Conservation (phyloP, 64 coral and sea anemone species). For the Cladopsammia gracilis region DNA sequence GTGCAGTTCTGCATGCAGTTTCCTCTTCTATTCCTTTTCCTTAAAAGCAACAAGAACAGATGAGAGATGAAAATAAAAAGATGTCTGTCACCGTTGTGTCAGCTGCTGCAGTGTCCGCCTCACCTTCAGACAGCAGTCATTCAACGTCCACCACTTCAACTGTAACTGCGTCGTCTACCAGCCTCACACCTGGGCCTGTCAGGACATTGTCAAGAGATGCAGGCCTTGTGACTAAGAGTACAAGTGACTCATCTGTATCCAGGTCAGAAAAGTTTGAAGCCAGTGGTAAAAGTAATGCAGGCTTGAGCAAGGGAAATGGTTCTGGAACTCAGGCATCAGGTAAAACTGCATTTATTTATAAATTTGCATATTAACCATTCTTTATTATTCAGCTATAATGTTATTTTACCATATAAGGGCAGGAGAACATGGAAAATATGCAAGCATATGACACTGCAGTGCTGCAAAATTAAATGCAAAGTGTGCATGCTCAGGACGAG, state of each 20-base stretch:
- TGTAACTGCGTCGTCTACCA: neutral
- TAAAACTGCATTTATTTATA: neutral
- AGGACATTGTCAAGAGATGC: neutral
- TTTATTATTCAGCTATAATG: too few species aligned
- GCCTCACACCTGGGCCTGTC: neutral
- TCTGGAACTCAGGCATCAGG: conserved; percentile 16
- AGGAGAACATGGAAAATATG: too few species aligned
- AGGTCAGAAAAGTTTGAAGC: neutral
- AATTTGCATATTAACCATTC: too few species aligned
- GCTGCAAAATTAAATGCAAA: too few species aligned
- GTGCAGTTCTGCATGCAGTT: too few species aligned
- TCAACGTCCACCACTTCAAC: neutral
- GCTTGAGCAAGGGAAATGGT: neutral
- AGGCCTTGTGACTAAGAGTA: neutral
- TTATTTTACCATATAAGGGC: too few species aligned
- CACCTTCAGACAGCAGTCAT: too few species aligned
- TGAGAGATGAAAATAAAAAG: conserved; percentile 21
- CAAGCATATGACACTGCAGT: too few species aligned
- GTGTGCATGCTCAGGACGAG: too few species aligned
- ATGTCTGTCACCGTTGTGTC: neutral
- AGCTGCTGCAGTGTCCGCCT: neutral
- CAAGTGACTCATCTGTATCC: neutral
- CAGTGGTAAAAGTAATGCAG: neutral
- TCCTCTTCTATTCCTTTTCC: neutral
- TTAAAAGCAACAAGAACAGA: conserved; percentile 49